These are phyloP conservation scores for Hippasteria phrygiana DNA, from an alignment of 53 echinoderm and acorn worm genomes.

Conservation along the genomic window DNA sequence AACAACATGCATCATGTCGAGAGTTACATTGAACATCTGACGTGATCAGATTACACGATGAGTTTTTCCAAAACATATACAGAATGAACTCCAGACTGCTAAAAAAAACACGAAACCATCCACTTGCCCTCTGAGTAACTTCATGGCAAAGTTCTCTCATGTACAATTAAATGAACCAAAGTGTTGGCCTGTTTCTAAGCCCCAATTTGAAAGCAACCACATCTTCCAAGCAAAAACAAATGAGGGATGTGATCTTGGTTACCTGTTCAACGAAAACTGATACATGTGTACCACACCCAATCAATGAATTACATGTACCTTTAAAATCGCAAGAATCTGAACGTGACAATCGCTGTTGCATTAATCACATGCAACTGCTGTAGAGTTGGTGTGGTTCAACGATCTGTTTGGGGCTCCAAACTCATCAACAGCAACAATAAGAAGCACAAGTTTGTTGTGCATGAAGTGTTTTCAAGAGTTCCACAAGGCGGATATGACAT, in stretches of 20 bases:
- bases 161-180: constrained; percentile 25
- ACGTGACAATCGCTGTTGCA: constrained; percentile 66
- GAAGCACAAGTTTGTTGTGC: constrained; percentile 66
- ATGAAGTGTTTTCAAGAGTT: constrained; percentile 60
- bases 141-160: constrained; percentile 16
- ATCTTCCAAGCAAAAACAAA: constrained; percentile 48
- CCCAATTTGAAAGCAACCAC: constrained; percentile 59
- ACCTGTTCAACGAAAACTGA: constrained; percentile 81
- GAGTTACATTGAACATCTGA: constrained; percentile 64
- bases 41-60: constrained; percentile 69
- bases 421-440: constrained; percentile 69
- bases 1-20: constrained; percentile 66
- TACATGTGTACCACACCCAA: constrained; percentile 73
- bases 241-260: constrained; percentile 72
- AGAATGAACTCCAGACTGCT: neutral
- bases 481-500: constrained; percentile 66
- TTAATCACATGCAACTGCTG: constrained; percentile 78
- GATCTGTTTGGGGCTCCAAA: constrained; percentile 67
- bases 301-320: constrained; percentile 69
- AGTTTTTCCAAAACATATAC: constrained; percentile 70
- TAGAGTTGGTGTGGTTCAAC: constrained; percentile 79
- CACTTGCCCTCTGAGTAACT: neutral
- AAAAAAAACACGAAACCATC: neutral
- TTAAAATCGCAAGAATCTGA: constrained; percentile 39
- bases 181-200: constrained; percentile 83